Conservation (phyloP, 2,888 invertebrate genomes). For the Marasmarcha lunaedactyla region DNA sequence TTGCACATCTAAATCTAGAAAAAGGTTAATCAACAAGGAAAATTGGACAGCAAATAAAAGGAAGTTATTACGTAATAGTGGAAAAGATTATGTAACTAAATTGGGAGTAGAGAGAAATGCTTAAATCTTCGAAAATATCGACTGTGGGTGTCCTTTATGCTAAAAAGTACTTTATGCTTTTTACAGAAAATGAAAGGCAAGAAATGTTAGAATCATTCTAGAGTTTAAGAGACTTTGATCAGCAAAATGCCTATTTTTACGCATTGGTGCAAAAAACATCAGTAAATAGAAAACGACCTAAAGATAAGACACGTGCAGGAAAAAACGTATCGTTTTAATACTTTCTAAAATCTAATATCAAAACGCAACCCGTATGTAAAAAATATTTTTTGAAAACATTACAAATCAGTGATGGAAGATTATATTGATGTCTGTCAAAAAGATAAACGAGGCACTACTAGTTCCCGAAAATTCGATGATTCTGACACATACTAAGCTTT, state of each 20-base stretch:
- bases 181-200: slow-evolving; percentile 11
- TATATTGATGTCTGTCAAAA: too few relatives aligned
- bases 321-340: slow-evolving; percentile 9
- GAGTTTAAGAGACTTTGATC: too few relatives aligned
- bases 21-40: slow-evolving; percentile 11
- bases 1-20: slow-evolving; percentile 11
- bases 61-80: slow-evolving; percentile 16
- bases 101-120: slow-evolving; percentile 8
- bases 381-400: slow-evolving; percentile 7
- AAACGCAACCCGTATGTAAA: slow-evolving; percentile 5
- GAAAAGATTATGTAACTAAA: slow-evolving; percentile 15
- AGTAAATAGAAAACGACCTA: slow-evolving; percentile 16
- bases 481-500: background rate
- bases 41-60: slow-evolving; percentile 3
- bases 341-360: slow-evolving; percentile 9
- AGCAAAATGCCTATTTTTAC: slow-evolving; percentile 3
- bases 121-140: slow-evolving; percentile 7
- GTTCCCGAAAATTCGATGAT: slow-evolving; percentile 16
- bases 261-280: slow-evolving; percentile 13
- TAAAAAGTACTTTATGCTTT: slow-evolving; percentile 5
- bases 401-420: slow-evolving; percentile 12
- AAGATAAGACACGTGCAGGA: slow-evolving; percentile 7
- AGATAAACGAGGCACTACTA: slow-evolving; percentile 13
- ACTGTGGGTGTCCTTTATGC: slow-evolving; percentile 6
- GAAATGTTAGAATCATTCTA: slow-evolving; percentile 10